phyloP scores from a whole-genome alignment of 1,140 invertebrate genomes.

The Drosophila arizonae region DNA sequence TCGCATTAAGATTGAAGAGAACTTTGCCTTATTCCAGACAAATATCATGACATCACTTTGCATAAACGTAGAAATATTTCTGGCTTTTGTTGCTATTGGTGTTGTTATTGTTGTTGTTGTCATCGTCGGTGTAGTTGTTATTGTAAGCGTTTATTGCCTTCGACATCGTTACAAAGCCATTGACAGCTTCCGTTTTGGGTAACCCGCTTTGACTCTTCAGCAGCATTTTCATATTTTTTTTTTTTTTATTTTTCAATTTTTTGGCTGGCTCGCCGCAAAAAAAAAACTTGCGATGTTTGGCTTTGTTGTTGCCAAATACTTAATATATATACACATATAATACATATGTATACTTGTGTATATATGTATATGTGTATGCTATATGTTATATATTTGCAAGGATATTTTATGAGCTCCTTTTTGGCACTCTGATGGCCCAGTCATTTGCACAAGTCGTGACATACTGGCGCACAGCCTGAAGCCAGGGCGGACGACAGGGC shows the following conservation, averaged over 20 bases:
- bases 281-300: conserved; percentile 51
- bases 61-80: conserved; percentile 19
- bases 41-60: conserved; percentile 36
- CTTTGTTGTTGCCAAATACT: conserved; percentile 61
- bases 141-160: conserved; percentile 66
- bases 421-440: conserved; percentile 77
- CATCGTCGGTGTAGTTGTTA: conserved; percentile 29
- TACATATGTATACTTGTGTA: conserved; percentile 1
- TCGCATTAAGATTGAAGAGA: background rate
- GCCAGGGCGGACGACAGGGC: background rate
- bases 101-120: conserved; percentile 25
- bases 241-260: conserved; percentile 23
- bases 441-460: conserved; percentile 77
- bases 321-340: conserved; percentile 30
- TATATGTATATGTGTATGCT: conserved; percentile 12
- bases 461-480: conserved; percentile 57
- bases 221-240: conserved; percentile 9
- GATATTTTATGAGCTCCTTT: conserved; percentile 76
- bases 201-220: conserved; percentile 19
- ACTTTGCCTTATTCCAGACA: background rate
- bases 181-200: conserved; percentile 66
- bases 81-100: background rate
- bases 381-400: conserved; percentile 28
- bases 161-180: conserved; percentile 73
- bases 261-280: conserved; percentile 32